phyloP scores from a whole-genome alignment of 1,140 invertebrate species.

The Lasaia peninsularis region DNA sequence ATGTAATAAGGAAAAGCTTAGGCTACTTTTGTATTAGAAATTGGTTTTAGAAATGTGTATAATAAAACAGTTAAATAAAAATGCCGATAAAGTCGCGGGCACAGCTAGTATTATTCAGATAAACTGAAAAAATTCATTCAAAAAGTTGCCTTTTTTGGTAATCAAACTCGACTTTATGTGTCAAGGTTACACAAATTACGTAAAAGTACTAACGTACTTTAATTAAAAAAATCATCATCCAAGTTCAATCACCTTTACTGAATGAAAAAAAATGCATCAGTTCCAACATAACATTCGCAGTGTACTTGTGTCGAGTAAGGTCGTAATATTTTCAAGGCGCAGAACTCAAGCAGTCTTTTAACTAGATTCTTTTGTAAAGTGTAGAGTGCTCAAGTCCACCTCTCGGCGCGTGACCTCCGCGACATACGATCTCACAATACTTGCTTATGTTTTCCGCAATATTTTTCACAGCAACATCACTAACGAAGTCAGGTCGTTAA shows the following conservation, averaged over 20 bases:
- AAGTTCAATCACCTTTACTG: not conserved
- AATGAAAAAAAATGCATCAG: not conserved
- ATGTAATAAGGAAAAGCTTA: no score
- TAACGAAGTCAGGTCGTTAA: conserved; percentile 8
- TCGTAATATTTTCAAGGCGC: conserved; percentile 6
- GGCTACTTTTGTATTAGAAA: no score
- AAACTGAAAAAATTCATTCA: no score
- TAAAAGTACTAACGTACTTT: no score
- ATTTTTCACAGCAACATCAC: conserved; percentile 4
- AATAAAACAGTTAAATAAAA: no score
- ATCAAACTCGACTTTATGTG: no score
- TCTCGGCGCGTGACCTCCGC: conserved; percentile 5
- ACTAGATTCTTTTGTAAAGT: conserved; percentile 12
- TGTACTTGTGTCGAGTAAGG: not conserved
- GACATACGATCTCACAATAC: conserved; percentile 9
- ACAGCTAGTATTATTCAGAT: no score
- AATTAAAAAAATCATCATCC: no score
- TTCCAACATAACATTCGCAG: not conserved
- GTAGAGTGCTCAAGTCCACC: conserved; percentile 5
- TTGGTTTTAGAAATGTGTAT: no score
- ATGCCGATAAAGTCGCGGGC: no score
- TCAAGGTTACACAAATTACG: no score
- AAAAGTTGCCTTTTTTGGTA: no score
- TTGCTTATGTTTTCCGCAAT: conserved; percentile 9
- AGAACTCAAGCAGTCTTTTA: conserved; percentile 8